Evolutionary conservation across 1,140 invertebrate species (phyloP).

Genomic region (Procambarus virginalis): DNA sequence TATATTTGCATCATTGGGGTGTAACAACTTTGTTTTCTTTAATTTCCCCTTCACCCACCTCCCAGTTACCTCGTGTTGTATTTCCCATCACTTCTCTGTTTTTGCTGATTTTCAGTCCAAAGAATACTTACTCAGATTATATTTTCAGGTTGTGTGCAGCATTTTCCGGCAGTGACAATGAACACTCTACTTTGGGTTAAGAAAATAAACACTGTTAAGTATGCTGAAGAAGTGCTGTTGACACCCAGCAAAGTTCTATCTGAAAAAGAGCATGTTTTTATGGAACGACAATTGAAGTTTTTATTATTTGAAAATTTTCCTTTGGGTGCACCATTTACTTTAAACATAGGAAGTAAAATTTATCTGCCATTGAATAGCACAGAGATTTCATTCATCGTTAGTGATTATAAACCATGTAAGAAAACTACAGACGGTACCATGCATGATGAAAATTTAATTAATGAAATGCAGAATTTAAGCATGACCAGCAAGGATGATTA

Average conservation of each 20-base stretch:
- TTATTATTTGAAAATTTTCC: conserved; percentile 34
- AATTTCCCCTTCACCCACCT: too few species aligned
- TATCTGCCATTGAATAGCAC: not conserved
- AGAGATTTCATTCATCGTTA: conserved; percentile 1
- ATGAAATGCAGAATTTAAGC: not conserved
- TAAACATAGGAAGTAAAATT: conserved; percentile 25
- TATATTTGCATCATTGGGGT: too few species aligned
- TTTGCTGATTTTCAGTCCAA: too few species aligned
- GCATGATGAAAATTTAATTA: not conserved
- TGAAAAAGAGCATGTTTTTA: not conserved
- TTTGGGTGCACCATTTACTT: conserved; percentile 42
- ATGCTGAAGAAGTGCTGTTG: conserved; percentile 34
- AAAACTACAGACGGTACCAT: not conserved
- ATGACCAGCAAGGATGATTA: not conserved
- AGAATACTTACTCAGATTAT: not conserved
- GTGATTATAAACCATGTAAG: not conserved
- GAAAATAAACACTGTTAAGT: conserved; percentile 35
- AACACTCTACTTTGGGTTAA: conserved; percentile 10
- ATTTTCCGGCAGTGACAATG: conserved; percentile 14
- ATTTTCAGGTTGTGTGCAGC: conserved; percentile 34
- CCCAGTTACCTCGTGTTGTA: too few species aligned
- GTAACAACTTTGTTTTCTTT: too few species aligned
- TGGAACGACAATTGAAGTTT: conserved; percentile 26
- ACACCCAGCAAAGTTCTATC: not conserved
- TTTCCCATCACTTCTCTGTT: too few species aligned